phyloP scores from a whole-genome alignment of 1,140 invertebrate genomes.

The Drosophila elegans region DNA sequence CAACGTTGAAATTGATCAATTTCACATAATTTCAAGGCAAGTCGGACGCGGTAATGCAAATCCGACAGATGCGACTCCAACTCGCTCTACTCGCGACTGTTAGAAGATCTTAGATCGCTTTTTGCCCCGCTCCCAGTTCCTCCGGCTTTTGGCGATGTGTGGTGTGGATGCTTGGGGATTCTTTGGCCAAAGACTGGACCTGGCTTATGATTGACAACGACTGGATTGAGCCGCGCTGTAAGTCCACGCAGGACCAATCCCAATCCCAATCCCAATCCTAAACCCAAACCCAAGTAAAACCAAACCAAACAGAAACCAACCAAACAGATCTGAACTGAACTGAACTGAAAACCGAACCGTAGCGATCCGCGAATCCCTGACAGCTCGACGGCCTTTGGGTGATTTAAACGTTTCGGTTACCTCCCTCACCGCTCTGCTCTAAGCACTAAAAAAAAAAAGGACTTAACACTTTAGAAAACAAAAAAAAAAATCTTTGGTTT shows the following conservation, averaged over 20 bases:
- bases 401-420: conserved; percentile 74
- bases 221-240: conserved; percentile 63
- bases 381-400: conserved; percentile 79
- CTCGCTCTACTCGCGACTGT: conserved; percentile 32
- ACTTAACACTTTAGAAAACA: background rate
- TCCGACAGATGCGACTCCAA: conserved; percentile 78
- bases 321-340: conserved; percentile 24
- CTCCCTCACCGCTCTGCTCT: conserved; percentile 26
- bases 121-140: background rate
- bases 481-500: too few species aligned
- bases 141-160: background rate
- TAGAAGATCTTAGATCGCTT: conserved; percentile 65
- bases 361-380: conserved; percentile 41
- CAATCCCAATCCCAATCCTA: conserved; percentile 3
- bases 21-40: conserved; percentile 83
- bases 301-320: conserved; percentile 1
- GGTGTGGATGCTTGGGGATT: background rate
- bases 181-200: conserved; percentile 7
- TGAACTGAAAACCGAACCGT: conserved; percentile 37
- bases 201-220: conserved; percentile 76
- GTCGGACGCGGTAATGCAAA: conserved; percentile 80
- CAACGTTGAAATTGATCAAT: conserved; percentile 83
- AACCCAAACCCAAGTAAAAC: background rate
- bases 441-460: conserved; percentile 3
- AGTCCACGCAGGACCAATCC: conserved; percentile 13